Base-by-base conservation (phyloP, 2,888 invertebrate genomes). In the Unio delphinus region DNA sequence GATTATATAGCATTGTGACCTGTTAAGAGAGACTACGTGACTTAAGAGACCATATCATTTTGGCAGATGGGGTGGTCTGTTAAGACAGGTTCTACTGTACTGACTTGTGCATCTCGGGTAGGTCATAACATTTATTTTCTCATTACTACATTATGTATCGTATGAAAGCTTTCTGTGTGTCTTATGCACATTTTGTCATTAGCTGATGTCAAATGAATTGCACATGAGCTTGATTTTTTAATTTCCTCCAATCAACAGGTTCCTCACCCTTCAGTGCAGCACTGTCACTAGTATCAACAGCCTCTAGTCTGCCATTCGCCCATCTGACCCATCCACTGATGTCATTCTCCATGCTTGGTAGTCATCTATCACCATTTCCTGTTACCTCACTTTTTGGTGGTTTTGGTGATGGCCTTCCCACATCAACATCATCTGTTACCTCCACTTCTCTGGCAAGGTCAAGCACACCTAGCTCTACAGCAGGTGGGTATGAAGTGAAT, bases 261-360 rank as follows among this genome's bases (percentile, higher is more conserved):
- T 76, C 82, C 6, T 80, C 82, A 3, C 84, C 85, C 45, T 82
- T 84, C 74, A 76, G 75, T 67, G 66, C 82, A 8, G 83, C 75
- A 8, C 61, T 77, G 55, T 73, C 77, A 34, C 45, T 45, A 45
- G 45, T 11, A 45, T 45, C 45, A 34, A 34, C 70, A 23, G 68
- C 73, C 6, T 73, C 67, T 68, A 74, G 73, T n/a, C 58, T 82
- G n/a, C 81, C 83, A 26, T 86, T 83, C 66, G 80, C 84, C 11
- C 86, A 82, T 72, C 78, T 87, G 55, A 81, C 85, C 28, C 87
- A 86, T 70, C 78, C 87, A 26, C 85, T 87, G 7, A 82, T 82
- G 57, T 83, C 87, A 17, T 87, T 85, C 75, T 87, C 89, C 59
- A 80, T 87, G 81, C 79, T 88, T 28, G 86, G 86, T 23, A 82